Evolutionary conservation across 2,888 invertebrate genomes (phyloP).

Genomic region (Tachina grossa): DNA sequence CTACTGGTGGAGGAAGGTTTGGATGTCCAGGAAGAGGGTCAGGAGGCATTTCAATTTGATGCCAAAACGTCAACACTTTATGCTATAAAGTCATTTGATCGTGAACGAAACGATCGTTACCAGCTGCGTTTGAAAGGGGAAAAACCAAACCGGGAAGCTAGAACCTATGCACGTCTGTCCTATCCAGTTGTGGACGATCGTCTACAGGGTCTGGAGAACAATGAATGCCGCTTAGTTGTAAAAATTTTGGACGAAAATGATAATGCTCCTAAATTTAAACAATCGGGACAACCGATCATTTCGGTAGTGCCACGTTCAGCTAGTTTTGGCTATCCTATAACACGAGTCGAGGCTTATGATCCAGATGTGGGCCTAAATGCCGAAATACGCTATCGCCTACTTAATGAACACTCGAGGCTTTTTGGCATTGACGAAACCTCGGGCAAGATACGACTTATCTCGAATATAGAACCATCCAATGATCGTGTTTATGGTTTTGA

Average conservation of each 20-base stretch:
- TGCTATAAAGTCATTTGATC: slow-evolving; percentile 88
- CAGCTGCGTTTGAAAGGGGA: slow-evolving; percentile 83
- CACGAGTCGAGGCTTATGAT: slow-evolving; percentile 90
- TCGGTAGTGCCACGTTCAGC: slow-evolving; percentile 92
- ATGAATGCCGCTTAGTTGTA: slow-evolving; percentile 91
- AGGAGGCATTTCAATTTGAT: slow-evolving; percentile 88
- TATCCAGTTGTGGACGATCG: slow-evolving; percentile 90
- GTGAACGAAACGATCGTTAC: slow-evolving; percentile 88
- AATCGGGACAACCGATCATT: slow-evolving; percentile 90
- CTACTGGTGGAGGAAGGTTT: slow-evolving; percentile 85
- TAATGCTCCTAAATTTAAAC: slow-evolving; percentile 90
- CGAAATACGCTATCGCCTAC: slow-evolving; percentile 91
- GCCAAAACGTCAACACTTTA: slow-evolving; percentile 90
- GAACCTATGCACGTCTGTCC: slow-evolving; percentile 89
- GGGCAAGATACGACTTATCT: slow-evolving; percentile 89
- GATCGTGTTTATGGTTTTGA: slow-evolving; percentile 93
- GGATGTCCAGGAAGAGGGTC: slow-evolving; percentile 74
- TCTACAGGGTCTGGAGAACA: slow-evolving; percentile 88
- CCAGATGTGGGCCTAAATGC: slow-evolving; percentile 89
- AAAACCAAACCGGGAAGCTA: slow-evolving; percentile 85
- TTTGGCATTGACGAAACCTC: slow-evolving; percentile 90
- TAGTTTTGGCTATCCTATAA: slow-evolving; percentile 91
- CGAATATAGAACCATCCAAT: slow-evolving; percentile 85
- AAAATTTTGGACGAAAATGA: slow-evolving; percentile 92
- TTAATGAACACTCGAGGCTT: slow-evolving; percentile 89